Evolutionary conservation across 2,888 invertebrate species (phyloP), one percentile per base, ranked within the genome.

Genomic region (Scaptomyza reducta): DNA sequence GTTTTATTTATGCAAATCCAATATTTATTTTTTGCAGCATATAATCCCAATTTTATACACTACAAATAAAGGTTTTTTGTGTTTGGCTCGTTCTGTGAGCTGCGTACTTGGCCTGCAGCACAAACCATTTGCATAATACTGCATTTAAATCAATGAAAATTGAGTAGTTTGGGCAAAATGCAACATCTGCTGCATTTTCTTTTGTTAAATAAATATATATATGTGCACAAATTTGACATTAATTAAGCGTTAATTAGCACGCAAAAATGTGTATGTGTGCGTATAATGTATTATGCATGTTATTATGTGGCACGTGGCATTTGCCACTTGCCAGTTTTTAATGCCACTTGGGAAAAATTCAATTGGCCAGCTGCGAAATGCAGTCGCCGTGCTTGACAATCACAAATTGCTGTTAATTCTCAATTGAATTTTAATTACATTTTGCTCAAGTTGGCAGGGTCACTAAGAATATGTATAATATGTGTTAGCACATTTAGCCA

Each of bases 221-320:
- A n/a, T n/a, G n/a, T n/a, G 22, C 1, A 35, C 1, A 64, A 77
- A 75, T 75, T 72, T 70, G 72, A 70, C 73, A 73, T 86, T 83
- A 80, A 82, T 86, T 83, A 86, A 73, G 63, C 55, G 82, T 77
- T 82, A 82, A 82, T 82, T 86, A 80, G 67, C 73, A 73, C 63
- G 29, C 61, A 76, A 83, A 70, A 54, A 40, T 14, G n/a, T 35
- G 35, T n/a, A 0, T 16, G 40, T 16, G 62, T 85, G 79, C 55
- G 62, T 33, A 45, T 66, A 67, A 83, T 84, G 70, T 77, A 86
- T 86, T 86, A 83, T 74, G 72, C 77, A 82, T 79, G 46, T 25
- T 73, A n/a, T 40, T 41, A 14, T 51, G 40, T 18, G 47, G 57
- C 38, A 14, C 46, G 56, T 69, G 57, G 18, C 60, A 59, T 27